Base-by-base conservation (phyloP, 2,113 vertebrate species). In the Erpornis zantholeuca region DNA sequence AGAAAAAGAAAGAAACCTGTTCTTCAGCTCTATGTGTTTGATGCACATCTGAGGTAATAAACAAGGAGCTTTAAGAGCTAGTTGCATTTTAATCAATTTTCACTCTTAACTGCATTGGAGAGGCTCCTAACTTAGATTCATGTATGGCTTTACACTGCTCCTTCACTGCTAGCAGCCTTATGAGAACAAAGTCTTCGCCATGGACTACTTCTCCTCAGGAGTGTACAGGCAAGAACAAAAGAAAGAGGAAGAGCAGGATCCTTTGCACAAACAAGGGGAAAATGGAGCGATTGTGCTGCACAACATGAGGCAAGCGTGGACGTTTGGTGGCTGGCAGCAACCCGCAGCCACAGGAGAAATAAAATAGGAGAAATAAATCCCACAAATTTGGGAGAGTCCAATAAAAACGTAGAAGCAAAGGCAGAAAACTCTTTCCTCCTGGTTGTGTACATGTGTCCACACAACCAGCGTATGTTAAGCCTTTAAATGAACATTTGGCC, bases 401-500 rank as follows among this genome's bases (percentile, higher is more conserved):
- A 92, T 18, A 49, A 76, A 93, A 93, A 81, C 1, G 13, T 19
- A 23, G 42, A 68, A 84, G 72, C 49, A 70, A 54, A 92, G 50
- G 83, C 94, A 91, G 88, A 65, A 91, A 94, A 79, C 82, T 88
- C 86, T 57, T 66, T 83, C 89, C 63, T 96, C 66, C 18, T 8
- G 21, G 73, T 44, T 87, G 75, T 25, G 60, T 95, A 65, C 90
- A 12, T 84, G 94, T 92, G 92, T 94, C 88, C 93, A 75, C 94
- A 90, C 61, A 64, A 76, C 47, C 88, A 60, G 92, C 89, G 82
- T 97, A 95, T 92, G 88, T 85, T 97, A 68, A 81, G 97, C 92
- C 91, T 97, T 98, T 97, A 92, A 96, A 98, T 92, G 77, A 96
- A 91, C 82, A 84, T 86, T 96, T 94, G 92, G 87, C 94, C 6